Percentiles rank a stretch among this genome's conserved stretches.
These are phyloP conservation scores for Spheniscus mendiculus DNA, from an alignment of 2,113 vertebrate species.

Conservation along the genomic window DNA sequence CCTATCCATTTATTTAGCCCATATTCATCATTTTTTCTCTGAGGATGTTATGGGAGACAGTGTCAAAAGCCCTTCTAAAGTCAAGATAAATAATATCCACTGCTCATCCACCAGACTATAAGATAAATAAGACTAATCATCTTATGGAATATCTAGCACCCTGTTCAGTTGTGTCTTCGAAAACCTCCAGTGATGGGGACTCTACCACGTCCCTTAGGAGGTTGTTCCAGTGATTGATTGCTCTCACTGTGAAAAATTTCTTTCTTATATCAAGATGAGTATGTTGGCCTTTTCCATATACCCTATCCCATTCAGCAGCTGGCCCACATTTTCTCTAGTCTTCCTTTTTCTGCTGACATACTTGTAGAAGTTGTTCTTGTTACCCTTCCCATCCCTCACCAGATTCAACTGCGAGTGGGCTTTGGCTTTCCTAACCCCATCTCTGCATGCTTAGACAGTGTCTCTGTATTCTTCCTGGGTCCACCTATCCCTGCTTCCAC, in stretches of 20 bases:
- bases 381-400: neutral
- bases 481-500: neutral
- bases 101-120: neutral
- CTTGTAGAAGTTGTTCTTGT: neutral
- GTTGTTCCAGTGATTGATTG: neutral
- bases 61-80: neutral
- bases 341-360: neutral
- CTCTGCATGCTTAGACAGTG: neutral
- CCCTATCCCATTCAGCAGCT: neutral
- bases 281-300: neutral
- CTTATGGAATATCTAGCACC: neutral
- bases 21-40: neutral
- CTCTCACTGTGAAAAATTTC: neutral
- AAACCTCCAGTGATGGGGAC: neutral
- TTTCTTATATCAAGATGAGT: neutral
- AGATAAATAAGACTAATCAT: no score
- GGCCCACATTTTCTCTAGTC: neutral
- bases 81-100: neutral
- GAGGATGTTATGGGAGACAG: fast-evolving
- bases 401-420: neutral
- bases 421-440: neutral
- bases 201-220: neutral
- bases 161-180: neutral
- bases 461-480: neutral
- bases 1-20: neutral